These are phyloP conservation scores for Dreissena rostriformis DNA, from an alignment of 1,140 invertebrate species.

Conservation along the genomic window DNA sequence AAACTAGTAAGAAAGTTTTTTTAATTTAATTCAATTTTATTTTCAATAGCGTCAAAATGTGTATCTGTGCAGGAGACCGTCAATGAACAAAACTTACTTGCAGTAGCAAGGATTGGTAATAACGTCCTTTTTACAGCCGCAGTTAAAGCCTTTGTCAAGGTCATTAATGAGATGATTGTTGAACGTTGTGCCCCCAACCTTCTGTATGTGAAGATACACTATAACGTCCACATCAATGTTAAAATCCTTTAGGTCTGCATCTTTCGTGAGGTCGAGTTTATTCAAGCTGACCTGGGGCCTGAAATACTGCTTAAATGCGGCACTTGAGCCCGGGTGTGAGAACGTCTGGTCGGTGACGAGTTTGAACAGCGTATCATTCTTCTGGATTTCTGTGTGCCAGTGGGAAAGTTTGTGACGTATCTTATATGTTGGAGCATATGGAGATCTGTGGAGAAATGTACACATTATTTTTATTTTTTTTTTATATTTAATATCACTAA, in stretches of 20 bases:
- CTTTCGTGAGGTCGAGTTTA: neutral
- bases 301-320: constrained; percentile 36
- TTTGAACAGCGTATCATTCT: constrained; percentile 45
- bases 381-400: constrained; percentile 12
- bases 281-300: neutral
- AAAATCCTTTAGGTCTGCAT: constrained; percentile 6
- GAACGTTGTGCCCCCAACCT: constrained; percentile 47
- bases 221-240: constrained; percentile 44
- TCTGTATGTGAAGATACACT: constrained; percentile 56
- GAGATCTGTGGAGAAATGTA: too few relatives aligned
- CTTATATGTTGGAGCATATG: constrained; percentile 5
- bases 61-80: too few relatives aligned
- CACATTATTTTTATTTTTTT: too few relatives aligned
- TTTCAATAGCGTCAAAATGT: too few relatives aligned
- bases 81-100: neutral
- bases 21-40: too few relatives aligned
- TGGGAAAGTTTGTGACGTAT: constrained; percentile 40
- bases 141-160: constrained; percentile 7
- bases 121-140: constrained; percentile 15
- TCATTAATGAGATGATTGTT: constrained; percentile 48
- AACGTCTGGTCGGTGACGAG: constrained; percentile 21
- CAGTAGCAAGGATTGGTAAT: constrained; percentile 51
- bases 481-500: too few relatives aligned
- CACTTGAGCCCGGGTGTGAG: neutral
- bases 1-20: too few relatives aligned